Conservation (phyloP, 2,888 invertebrate genomes). For the Glaucopsyche alexis region DNA sequence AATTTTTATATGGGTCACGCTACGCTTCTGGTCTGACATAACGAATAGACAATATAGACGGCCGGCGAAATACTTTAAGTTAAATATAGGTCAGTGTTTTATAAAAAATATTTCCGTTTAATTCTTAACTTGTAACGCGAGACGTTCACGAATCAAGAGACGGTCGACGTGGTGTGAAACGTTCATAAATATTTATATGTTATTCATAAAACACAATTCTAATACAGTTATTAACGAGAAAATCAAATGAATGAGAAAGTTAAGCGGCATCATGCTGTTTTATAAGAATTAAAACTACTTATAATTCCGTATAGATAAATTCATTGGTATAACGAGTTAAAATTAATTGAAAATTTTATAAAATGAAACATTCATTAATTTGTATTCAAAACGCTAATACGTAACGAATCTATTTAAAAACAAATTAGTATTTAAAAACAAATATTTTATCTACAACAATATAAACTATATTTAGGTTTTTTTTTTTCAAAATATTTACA, state of each 20-base stretch:
- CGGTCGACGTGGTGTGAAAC: background rate
- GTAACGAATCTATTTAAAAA: background rate
- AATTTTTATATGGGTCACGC: no score
- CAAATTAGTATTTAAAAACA: background rate
- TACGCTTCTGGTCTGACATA: no score
- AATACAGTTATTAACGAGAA: background rate
- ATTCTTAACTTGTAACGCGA: background rate
- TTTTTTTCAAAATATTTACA: no score
- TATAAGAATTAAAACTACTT: background rate
- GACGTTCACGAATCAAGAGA: background rate
- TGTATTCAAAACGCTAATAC: background rate
- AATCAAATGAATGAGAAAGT: slow-evolving; percentile 6
- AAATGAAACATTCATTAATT: background rate
- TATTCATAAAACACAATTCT: slow-evolving; percentile 17
- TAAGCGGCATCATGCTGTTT: background rate
- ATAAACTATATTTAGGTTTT: no score
- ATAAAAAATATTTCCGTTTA: background rate
- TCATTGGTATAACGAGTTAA: background rate
- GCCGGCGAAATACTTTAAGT: no score
- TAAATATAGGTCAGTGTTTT: no score
- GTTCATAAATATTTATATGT: slow-evolving; percentile 9
- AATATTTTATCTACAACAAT: background rate
- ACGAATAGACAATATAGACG: no score
- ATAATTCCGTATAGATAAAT: background rate
- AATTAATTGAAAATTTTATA: background rate